Percentiles rank a stretch among this genome's conserved stretches.
phyloP scores from a whole-genome alignment of 2,888 invertebrate genomes.

The Apodemia hepburni region DNA sequence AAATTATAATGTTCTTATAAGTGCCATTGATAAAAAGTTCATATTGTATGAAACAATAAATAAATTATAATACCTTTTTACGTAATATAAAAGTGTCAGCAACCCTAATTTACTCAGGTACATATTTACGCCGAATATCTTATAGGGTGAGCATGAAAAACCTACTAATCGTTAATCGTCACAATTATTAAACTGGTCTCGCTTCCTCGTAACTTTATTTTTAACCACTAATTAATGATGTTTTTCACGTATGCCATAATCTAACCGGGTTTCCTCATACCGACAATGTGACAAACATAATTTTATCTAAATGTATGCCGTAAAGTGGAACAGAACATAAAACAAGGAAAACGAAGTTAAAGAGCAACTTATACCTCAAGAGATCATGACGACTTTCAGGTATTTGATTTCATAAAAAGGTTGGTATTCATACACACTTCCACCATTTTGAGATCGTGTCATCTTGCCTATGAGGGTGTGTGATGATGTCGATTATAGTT shows the following conservation, averaged over 20 bases:
- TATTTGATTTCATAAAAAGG: background rate
- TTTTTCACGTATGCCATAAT: background rate
- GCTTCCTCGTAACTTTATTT: background rate
- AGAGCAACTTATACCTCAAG: background rate
- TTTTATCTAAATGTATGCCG: background rate
- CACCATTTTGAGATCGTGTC: too few species aligned
- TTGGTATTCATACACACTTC: background rate
- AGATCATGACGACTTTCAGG: background rate
- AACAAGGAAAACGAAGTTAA: constrained; percentile 20
- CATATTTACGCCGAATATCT: too few species aligned
- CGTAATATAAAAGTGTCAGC: too few species aligned
- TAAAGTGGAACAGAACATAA: constrained; percentile 15
- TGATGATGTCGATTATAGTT: too few species aligned
- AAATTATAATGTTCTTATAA: too few species aligned
- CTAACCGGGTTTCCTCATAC: constrained; percentile 9
- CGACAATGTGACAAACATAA: constrained; percentile 1
- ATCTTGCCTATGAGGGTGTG: too few species aligned
- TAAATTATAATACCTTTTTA: too few species aligned
- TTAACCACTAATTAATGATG: background rate
- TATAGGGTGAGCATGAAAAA: too few species aligned
- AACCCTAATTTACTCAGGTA: too few species aligned
- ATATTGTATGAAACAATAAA: too few species aligned
- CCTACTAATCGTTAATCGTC: background rate
- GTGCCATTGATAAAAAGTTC: too few species aligned
- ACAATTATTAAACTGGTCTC: background rate